phyloP scores from a whole-genome alignment of 2,113 vertebrate species.

The Silurus meridionalis region DNA sequence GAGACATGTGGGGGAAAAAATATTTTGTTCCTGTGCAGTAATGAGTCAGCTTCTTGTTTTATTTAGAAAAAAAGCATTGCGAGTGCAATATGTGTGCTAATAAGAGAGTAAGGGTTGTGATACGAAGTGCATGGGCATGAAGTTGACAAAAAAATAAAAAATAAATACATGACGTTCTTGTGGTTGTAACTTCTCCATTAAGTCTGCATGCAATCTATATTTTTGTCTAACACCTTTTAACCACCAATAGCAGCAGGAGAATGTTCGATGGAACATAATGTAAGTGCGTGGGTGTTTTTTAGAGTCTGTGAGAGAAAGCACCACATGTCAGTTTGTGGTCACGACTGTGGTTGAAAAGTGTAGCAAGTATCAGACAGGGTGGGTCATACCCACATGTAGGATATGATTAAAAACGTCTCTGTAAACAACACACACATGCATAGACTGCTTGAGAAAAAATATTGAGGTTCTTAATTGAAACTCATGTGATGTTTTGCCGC shows the following conservation, averaged over 20 bases:
- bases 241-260: not conserved
- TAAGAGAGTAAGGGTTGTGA: not conserved
- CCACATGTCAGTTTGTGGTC: conserved; percentile 36
- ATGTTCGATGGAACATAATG: not conserved
- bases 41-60: conserved; percentile 31
- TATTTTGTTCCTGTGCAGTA: not conserved
- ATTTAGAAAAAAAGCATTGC: not conserved
- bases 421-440: conserved; percentile 24
- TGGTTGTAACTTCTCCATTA: conserved; percentile 18
- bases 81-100: not conserved
- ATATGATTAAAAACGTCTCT: conserved; percentile 24
- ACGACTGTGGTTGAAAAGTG: conserved; percentile 30
- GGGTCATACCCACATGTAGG: conserved; percentile 1
- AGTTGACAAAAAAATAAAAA: not conserved
- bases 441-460: not conserved
- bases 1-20: not conserved
- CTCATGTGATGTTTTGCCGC: not conserved
- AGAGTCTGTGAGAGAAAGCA: conserved; percentile 18
- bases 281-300: conserved; percentile 42
- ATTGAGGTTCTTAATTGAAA: not conserved
- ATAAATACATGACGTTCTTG: conserved; percentile 15
- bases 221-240: conserved; percentile 39
- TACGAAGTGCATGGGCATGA: not conserved
- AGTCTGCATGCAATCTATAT: not conserved
- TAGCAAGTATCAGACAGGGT: conserved; percentile 36